phyloP scores from a whole-genome alignment of 1,140 invertebrate genomes.

The Ostrea edulis region DNA sequence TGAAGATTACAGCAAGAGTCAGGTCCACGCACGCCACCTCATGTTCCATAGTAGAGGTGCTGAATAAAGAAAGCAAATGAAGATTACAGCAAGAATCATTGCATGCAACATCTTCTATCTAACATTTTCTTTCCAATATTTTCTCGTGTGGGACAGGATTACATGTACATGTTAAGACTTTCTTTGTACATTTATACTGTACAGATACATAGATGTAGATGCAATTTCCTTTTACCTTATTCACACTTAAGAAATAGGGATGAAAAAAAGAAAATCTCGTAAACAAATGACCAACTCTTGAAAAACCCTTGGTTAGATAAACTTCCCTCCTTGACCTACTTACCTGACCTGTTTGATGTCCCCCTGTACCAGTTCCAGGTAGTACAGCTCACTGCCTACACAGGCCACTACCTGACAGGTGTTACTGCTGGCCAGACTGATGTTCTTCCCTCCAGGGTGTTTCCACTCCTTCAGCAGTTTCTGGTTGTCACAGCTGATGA shows the following conservation, averaged over 20 bases:
- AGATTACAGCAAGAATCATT: no score
- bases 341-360: slow-evolving; percentile 78
- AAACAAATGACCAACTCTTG: no score
- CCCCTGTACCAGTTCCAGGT: slow-evolving; percentile 88
- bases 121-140: no score
- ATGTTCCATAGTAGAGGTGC: slow-evolving; percentile 86
- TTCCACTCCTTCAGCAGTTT: slow-evolving; percentile 88
- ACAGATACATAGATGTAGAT: no score
- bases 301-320: background rate
- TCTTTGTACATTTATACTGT: no score
- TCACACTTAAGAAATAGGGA: no score
- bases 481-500: slow-evolving; percentile 86
- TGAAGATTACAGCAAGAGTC: slow-evolving; percentile 81
- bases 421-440: slow-evolving; percentile 94
- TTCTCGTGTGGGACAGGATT: no score
- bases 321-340: background rate
- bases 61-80: slow-evolving; percentile 53
- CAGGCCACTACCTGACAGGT: slow-evolving; percentile 91
- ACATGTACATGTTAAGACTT: no score
- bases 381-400: slow-evolving; percentile 92
- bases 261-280: no score
- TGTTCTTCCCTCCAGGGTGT: slow-evolving; percentile 86
- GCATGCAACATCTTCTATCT: no score
- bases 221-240: no score
- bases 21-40: slow-evolving; percentile 98